Percentiles rank a stretch among this genome's conserved stretches.
Conservation (phyloP, 2,113 vertebrate genomes). For the Dolichotis patagonum region DNA sequence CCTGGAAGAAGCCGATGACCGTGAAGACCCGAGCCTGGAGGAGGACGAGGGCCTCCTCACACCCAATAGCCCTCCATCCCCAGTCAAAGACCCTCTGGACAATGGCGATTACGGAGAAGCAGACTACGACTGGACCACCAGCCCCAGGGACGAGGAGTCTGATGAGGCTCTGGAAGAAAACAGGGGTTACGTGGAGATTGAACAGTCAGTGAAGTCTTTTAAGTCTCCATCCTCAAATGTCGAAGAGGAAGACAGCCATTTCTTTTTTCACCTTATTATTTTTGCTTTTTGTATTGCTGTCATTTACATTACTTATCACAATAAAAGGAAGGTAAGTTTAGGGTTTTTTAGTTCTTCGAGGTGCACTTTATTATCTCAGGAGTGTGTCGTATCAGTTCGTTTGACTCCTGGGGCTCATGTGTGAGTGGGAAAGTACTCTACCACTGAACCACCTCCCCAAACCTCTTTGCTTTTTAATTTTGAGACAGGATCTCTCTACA, state of each 20-base stretch:
- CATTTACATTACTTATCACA: slow-evolving; percentile 97
- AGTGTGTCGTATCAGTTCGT: not conserved
- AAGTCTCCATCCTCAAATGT: slow-evolving; percentile 83
- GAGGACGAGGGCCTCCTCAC: slow-evolving; percentile 81
- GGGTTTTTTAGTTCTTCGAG: not conserved
- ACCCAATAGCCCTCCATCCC: slow-evolving; percentile 79
- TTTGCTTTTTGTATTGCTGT: slow-evolving; percentile 95
- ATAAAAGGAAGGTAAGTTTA: slow-evolving; percentile 96
- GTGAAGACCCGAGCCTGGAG: slow-evolving; percentile 83
- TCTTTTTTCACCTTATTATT: slow-evolving; percentile 96
- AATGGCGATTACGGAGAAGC: slow-evolving; percentile 79
- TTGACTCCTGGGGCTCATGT: not conserved
- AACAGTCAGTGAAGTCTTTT: slow-evolving; percentile 81
- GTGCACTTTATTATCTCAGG: not conserved
- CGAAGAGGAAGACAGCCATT: slow-evolving; percentile 94
- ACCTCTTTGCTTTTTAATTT: not conserved
- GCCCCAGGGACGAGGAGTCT: slow-evolving; percentile 77
- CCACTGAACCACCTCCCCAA: not conserved
- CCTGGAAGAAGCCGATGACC: slow-evolving; percentile 79
- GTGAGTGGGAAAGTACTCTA: too few species aligned
- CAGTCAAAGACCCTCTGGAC: slow-evolving; percentile 81
- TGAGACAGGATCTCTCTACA: not conserved
- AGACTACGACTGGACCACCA: slow-evolving; percentile 80
- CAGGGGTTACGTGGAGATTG: slow-evolving; percentile 60
- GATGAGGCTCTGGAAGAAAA: slow-evolving; percentile 69